phyloP scores from a whole-genome alignment of 2,888 invertebrate genomes.

The Heliconius hortense region DNA sequence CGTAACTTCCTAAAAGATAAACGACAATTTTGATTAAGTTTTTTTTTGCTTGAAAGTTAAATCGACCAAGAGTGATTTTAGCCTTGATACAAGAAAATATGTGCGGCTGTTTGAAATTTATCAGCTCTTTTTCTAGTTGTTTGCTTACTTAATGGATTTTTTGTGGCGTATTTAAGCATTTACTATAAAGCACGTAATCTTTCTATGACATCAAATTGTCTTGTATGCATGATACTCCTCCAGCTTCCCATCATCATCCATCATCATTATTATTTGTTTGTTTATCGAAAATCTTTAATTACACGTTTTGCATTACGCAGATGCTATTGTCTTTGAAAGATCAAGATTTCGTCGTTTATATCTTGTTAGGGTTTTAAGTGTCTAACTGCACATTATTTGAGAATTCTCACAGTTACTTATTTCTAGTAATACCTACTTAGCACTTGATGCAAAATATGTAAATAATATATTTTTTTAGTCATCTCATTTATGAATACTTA shows the following conservation, averaged over 20 bases:
- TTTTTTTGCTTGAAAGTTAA: no score
- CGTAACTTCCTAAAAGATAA: no score
- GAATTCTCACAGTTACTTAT: constrained; percentile 33
- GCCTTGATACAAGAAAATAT: no score
- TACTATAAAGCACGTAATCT: neutral
- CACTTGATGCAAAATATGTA: no score
- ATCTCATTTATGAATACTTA: no score
- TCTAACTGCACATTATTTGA: constrained; percentile 26
- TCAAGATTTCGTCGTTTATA: constrained; percentile 34
- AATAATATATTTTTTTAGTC: no score
- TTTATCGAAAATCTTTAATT: constrained; percentile 26
- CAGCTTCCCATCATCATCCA: neutral
- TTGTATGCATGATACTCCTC: neutral
- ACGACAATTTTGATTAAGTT: no score
- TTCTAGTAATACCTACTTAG: neutral
- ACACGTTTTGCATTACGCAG: constrained; percentile 23
- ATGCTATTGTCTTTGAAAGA: constrained; percentile 28
- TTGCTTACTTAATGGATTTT: no score
- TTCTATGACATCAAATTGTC: neutral
- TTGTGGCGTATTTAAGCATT: neutral
- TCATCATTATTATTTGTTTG: constrained; percentile 23
- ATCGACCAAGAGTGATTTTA: no score
- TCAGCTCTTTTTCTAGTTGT: no score
- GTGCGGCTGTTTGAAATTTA: no score
- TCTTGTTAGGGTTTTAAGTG: constrained; percentile 29